Conservation (phyloP, 1,140 invertebrate species). For the Drosophila orena region DNA sequence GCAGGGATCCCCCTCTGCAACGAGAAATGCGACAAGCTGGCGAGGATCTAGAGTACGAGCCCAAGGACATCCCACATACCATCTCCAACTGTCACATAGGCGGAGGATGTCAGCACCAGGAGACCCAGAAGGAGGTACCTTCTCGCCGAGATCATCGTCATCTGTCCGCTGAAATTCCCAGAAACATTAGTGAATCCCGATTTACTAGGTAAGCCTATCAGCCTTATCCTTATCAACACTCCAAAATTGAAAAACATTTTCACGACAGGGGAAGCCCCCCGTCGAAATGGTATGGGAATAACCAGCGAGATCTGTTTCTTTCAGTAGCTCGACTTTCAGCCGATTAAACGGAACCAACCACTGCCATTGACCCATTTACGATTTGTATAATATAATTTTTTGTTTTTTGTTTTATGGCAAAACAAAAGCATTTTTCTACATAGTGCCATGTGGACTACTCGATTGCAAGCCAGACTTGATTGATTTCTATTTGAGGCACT, state of each 20-base stretch:
- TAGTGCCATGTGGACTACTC: too few relatives aligned
- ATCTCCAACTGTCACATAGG: background rate
- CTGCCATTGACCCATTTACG: slow-evolving; percentile 45
- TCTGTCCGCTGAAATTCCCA: slow-evolving; percentile 1
- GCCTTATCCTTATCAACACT: background rate
- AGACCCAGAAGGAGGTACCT: slow-evolving; percentile 7
- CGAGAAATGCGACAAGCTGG: too few relatives aligned
- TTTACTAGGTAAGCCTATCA: too few relatives aligned
- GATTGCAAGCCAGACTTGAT: background rate
- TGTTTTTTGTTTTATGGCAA: background rate
- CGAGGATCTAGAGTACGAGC: background rate
- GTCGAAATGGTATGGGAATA: background rate
- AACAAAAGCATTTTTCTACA: background rate
- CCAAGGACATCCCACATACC: background rate
- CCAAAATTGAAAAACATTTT: background rate
- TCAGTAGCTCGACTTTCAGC: background rate
- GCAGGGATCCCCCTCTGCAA: slow-evolving; percentile 60
- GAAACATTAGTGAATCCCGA: background rate
- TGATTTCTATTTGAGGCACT: background rate
- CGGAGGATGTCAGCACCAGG: slow-evolving; percentile 6
- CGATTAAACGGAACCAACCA: slow-evolving; percentile 43
- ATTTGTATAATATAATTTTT: too few relatives aligned
- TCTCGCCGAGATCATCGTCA: slow-evolving; percentile 15
- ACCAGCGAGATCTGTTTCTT: slow-evolving; percentile 1
- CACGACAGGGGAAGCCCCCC: background rate